Evolutionary conservation across 2,797 vertebrate species (phyloP).

Genomic region (Clarias pachynema): DNA sequence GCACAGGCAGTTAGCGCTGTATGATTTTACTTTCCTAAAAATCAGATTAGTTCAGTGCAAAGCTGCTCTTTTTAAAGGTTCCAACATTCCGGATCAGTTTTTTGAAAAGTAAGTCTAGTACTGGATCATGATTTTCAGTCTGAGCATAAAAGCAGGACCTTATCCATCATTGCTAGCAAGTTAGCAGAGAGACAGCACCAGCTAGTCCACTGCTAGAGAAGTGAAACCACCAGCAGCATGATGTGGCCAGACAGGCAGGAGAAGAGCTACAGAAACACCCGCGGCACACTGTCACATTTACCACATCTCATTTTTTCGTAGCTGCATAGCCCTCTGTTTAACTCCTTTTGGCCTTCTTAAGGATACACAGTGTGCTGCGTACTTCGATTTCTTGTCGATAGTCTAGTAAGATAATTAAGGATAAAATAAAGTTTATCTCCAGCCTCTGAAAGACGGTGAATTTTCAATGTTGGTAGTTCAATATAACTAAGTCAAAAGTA

Average conservation of each 20-base stretch:
- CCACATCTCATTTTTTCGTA: slow-evolving; percentile 55
- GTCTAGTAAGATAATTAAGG: slow-evolving; percentile 19
- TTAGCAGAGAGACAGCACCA: slow-evolving; percentile 50
- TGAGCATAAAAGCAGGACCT: slow-evolving; percentile 47
- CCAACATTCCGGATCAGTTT: slow-evolving; percentile 5
- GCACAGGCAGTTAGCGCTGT: slow-evolving; percentile 1
- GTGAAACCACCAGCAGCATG: slow-evolving; percentile 55
- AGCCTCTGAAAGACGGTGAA: neutral
- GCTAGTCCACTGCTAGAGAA: slow-evolving; percentile 49
- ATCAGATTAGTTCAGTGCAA: slow-evolving; percentile 1
- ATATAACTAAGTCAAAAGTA: neutral
- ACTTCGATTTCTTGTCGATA: neutral
- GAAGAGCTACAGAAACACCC: slow-evolving; percentile 63
- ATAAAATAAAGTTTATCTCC: neutral
- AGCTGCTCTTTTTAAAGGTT: slow-evolving; percentile 3
- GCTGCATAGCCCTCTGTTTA: slow-evolving; percentile 47
- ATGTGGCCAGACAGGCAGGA: slow-evolving; percentile 57
- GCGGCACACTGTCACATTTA: slow-evolving; percentile 67
- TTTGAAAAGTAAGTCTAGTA: slow-evolving; percentile 22
- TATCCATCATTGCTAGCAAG: slow-evolving; percentile 51
- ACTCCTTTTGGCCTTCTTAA: slow-evolving; percentile 37
- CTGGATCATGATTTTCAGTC: slow-evolving; percentile 32
- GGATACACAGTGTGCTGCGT: neutral
- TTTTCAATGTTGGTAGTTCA: neutral
- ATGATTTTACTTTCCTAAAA: slow-evolving; percentile 18